Evolutionary conservation across 2,888 invertebrate species (phyloP).

Genomic region (Melanchra persicariae): DNA sequence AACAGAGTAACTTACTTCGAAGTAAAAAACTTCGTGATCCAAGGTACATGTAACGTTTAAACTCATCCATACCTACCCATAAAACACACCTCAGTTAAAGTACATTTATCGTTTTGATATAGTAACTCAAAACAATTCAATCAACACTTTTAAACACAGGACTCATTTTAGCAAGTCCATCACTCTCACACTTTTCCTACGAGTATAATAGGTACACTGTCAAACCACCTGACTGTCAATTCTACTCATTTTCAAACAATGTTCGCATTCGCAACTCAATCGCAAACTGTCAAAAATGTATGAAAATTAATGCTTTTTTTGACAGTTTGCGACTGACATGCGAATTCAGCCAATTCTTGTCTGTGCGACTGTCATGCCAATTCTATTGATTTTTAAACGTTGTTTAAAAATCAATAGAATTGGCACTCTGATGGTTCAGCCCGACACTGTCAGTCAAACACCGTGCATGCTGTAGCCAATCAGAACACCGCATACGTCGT

Average conservation of each 20-base stretch:
- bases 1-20: background rate
- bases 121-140: background rate
- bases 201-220: background rate
- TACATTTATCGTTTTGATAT: background rate
- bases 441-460: background rate
- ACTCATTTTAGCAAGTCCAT: too few relatives aligned
- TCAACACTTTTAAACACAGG: background rate
- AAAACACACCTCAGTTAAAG: background rate
- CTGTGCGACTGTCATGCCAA: too few relatives aligned
- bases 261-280: too few relatives aligned
- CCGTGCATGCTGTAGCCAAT: constrained; percentile 46
- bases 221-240: too few relatives aligned
- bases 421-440: background rate
- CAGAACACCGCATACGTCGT: constrained; percentile 38
- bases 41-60: background rate
- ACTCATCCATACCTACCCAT: background rate
- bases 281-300: too few relatives aligned
- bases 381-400: too few relatives aligned
- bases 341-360: too few relatives aligned
- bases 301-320: too few relatives aligned
- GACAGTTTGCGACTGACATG: too few relatives aligned
- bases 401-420: too few relatives aligned
- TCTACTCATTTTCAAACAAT: too few relatives aligned
- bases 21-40: background rate
- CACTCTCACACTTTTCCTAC: background rate